Evolutionary conservation across 2,797 vertebrate genomes (phyloP), one percentile per base, ranked within the genome.

Genomic region (Paedocypris micromegethes): DNA sequence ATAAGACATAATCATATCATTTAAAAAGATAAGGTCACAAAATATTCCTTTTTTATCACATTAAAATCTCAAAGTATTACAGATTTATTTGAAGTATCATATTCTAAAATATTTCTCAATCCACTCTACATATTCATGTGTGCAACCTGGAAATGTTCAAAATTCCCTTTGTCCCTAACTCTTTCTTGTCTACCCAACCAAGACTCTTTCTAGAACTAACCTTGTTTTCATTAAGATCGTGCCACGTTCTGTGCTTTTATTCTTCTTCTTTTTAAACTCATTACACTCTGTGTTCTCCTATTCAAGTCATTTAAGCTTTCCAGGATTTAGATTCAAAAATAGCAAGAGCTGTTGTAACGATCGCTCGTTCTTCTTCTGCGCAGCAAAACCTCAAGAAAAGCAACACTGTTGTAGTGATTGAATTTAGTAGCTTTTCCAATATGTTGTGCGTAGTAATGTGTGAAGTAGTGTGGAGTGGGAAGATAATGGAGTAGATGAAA

Each of bases 71-170:
- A 23, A 23, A 23, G 23, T 23, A 23, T 23, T 23, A 1, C 23
- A 23, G 23, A 23, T 23, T 23, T 23, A 23, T 23, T 23, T 23
- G 40, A 63, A 69, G 49, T 52, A 46, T 68, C 54, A n/a, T n/a
- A 39, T 37, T 6, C 56, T 70, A 39, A 70, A 70, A 70, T 70
- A 64, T 70, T 64, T 56, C 45, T 53, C 60, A 57, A 70, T 70
- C 64, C 64, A 64, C 9, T 42, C 48, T 56, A 46, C 37, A 57
- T 51, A 41, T 61, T 64, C n/a, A 5, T 8, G 52, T 64, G 59
- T 45, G 60, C 41, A 45, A 56, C 53, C 57, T 57, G 63, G 41
- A 57, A 63, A 8, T 23, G 46, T 57, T 64, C 23, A 46, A 64
- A 49, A 57, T 51, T 64, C 8, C 49, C 45, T 57, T 46, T 70